Base-by-base conservation (phyloP, 2,888 invertebrate genomes). In the Dichetophora obliterata region DNA sequence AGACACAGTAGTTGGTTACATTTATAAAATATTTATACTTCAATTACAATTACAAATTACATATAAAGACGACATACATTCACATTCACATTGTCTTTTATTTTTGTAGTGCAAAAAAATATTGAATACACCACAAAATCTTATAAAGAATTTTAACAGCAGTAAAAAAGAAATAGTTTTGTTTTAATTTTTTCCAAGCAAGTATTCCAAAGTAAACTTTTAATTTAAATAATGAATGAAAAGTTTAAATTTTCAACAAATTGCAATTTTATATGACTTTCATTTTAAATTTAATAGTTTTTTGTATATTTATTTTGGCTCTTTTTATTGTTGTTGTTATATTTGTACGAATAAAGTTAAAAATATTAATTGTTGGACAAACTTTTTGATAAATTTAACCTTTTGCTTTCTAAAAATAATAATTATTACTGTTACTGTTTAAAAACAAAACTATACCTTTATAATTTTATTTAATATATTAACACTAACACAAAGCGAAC, bases 381-480 rank as follows among this genome's bases (percentile, higher is more conserved):
- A 43, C 50, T 74, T 74, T 52, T 52, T 74, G 65, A 65, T 52
- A 52, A 74, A 74, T 66, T 65, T 65, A 74, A 74, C 34, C 66
- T 54, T 65, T 65, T 74, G 19, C 74, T 65, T 66, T 74, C 31
- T 61, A 73, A 19, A 68, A 63, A 65, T 65, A 72, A 34, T 34
- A 11, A 54, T 71, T 71, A 57, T 19, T n/a, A 57, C 27, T 14
- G 48, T 68, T 68, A 68, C 68, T 74, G 66, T 34, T 34, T 37
- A 74, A 63, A 65, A 52, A 74, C 50, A 65, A 66, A 74, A 65
- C 73, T 74, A 50, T 57, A 74, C 73, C 27, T 74, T 65, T 65
- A 65, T 74, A 74, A 63, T 65, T 65, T 74, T 74, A 65, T 50
- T 50, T 24, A 19, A 68, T 19, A 34, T 34, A 72, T 24, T 43